Conservation (phyloP, 2,888 invertebrate genomes). For the Dasysyrphus albostriatus region DNA sequence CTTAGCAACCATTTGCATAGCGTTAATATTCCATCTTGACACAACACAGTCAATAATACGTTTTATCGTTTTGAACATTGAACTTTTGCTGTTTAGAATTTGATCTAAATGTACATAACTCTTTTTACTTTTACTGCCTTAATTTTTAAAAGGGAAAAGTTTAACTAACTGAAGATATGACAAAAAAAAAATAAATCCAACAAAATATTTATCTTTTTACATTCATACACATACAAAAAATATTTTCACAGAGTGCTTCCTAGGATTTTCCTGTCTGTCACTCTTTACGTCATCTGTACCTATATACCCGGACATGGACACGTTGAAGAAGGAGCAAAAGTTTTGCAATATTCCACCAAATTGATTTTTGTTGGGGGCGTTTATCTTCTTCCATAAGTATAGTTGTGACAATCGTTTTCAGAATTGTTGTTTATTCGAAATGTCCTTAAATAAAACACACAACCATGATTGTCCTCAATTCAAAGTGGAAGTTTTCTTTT, state of each 20-base stretch:
- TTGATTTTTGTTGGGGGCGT: slow-evolving; percentile 18
- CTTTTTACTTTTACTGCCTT: no score
- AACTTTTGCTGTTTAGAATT: not conserved
- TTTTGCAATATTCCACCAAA: slow-evolving; percentile 26
- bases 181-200: not conserved
- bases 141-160: not conserved
- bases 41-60: no score
- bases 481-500: not conserved
- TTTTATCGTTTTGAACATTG: no score
- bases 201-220: slow-evolving; percentile 3
- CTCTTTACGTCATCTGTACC: not conserved
- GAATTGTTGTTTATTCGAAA: slow-evolving; percentile 27
- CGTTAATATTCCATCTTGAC: no score
- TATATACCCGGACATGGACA: not conserved
- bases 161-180: not conserved
- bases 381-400: slow-evolving; percentile 6
- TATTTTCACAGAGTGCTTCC: not conserved
- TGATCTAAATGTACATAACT: not conserved
- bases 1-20: no score
- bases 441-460: slow-evolving; percentile 29
- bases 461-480: slow-evolving; percentile 18
- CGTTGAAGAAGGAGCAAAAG: slow-evolving; percentile 17
- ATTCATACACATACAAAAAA: not conserved
- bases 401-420: slow-evolving; percentile 29
- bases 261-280: slow-evolving; percentile 7